A percentile compares a stretch with the other conserved stretches of the same genome.
Evolutionary conservation across 2,113 vertebrate genomes (phyloP).

Genomic region (Takifugu flavidus): DNA sequence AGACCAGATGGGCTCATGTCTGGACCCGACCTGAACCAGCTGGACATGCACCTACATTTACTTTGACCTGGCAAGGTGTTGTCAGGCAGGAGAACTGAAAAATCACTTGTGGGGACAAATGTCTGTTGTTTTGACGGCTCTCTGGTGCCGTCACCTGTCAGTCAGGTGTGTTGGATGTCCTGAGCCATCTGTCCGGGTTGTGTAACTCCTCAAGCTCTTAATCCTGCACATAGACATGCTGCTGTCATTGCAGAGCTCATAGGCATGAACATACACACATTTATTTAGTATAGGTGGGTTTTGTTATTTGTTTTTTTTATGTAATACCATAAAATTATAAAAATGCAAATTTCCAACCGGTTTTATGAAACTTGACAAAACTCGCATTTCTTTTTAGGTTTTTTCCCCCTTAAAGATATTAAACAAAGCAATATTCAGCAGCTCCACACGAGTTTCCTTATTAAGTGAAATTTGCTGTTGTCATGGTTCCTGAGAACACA

Average conservation of each 20-base stretch:
- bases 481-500: not conserved
- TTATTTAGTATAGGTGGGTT: no score
- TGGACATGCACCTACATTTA: slow-evolving; percentile 23
- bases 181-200: slow-evolving; percentile 13
- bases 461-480: no score
- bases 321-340: no score
- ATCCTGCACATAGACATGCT: slow-evolving; percentile 43
- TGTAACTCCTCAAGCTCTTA: slow-evolving; percentile 61
- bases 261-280: not conserved
- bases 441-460: no score
- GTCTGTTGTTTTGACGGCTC: not conserved
- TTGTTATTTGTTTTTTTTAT: no score
- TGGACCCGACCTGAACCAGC: slow-evolving; percentile 21
- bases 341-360: no score
- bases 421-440: no score
- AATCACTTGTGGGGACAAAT: not conserved
- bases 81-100: not conserved
- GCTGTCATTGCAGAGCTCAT: not conserved
- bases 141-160: slow-evolving; percentile 21
- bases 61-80: slow-evolving; percentile 4
- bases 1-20: slow-evolving; percentile 44
- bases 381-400: no score
- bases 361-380: no score
- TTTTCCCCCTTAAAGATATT: no score
- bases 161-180: slow-evolving; percentile 37